Conservation (phyloP, 2,797 vertebrate genomes). For the Labroides dimidiatus region DNA sequence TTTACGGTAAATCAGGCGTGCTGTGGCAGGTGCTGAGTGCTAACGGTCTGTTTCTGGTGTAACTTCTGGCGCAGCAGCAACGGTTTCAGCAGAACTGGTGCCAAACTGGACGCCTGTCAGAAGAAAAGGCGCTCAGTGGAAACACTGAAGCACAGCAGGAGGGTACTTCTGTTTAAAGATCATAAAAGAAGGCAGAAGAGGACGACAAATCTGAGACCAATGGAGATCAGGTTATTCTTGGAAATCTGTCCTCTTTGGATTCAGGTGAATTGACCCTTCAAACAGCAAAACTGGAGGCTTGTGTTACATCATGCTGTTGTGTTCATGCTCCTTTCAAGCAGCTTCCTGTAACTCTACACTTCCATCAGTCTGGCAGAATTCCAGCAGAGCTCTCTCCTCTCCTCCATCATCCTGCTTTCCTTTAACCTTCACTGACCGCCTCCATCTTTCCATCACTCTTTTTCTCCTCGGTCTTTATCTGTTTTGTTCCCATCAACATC, state of each 20-base stretch:
- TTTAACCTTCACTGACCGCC: neutral
- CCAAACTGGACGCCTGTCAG: slow-evolving; percentile 51
- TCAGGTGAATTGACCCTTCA: neutral
- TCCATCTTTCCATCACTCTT: slow-evolving; percentile 9
- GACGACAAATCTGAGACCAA: neutral
- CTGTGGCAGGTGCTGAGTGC: slow-evolving; percentile 37
- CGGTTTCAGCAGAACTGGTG: neutral
- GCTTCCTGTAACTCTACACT: slow-evolving; percentile 59
- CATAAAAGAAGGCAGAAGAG: neutral
- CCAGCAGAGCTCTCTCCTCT: slow-evolving; percentile 45
- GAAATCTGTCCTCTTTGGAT: neutral
- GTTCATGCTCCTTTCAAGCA: slow-evolving; percentile 11
- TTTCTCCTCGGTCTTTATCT: slow-evolving; percentile 17
- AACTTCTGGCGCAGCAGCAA: slow-evolving; percentile 40
- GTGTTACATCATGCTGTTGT: slow-evolving; percentile 9
- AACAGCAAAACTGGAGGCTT: neutral
- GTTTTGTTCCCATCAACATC: slow-evolving; percentile 13
- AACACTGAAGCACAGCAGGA: slow-evolving; percentile 21
- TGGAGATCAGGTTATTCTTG: too few species aligned
- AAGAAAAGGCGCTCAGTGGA: neutral
- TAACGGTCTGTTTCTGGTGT: slow-evolving; percentile 46
- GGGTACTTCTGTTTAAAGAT: slow-evolving; percentile 2
- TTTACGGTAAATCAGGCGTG: slow-evolving; percentile 19
- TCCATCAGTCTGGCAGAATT: slow-evolving; percentile 32
- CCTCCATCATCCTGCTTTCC: slow-evolving; percentile 1